A percentile compares a stretch with the other conserved stretches of the same genome.
phyloP scores from a whole-genome alignment of 2,888 invertebrate species.

The Enchytraeus crypticus region DNA sequence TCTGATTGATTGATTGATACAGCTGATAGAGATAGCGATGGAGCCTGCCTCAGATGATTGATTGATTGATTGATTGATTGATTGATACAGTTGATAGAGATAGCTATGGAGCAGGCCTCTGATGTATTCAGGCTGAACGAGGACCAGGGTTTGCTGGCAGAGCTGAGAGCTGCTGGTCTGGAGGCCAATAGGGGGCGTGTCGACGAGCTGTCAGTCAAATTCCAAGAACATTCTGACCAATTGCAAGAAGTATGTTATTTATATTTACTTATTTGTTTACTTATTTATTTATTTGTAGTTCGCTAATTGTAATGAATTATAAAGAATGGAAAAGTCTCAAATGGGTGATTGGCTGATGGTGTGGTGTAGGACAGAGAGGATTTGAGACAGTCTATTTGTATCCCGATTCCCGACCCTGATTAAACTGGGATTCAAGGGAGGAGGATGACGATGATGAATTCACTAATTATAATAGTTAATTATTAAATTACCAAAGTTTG shows the following conservation, averaged over 20 bases:
- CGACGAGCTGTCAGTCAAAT: slow-evolving; percentile 84
- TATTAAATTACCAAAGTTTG: background rate
- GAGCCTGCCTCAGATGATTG: too few species aligned
- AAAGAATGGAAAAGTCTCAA: too few species aligned
- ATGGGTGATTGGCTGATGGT: too few species aligned
- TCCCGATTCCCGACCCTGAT: too few species aligned
- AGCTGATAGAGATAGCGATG: background rate
- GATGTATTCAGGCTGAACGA: slow-evolving; percentile 59
- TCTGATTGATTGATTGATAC: background rate
- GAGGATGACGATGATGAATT: too few species aligned
- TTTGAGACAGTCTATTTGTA: too few species aligned
- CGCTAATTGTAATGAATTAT: background rate
- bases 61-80: background rate
- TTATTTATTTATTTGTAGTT: background rate
- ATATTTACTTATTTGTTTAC: too few species aligned
- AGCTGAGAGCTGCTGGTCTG: slow-evolving; percentile 63
- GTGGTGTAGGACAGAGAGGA: too few species aligned
- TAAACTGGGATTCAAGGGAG: too few species aligned
- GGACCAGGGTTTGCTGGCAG: slow-evolving; percentile 54
- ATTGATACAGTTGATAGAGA: slow-evolving; percentile 63
- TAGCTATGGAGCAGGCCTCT: slow-evolving; percentile 72
- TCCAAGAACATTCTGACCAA: slow-evolving; percentile 95
- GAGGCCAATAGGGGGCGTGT: slow-evolving; percentile 78
- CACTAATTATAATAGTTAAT: background rate
- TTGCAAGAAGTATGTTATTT: slow-evolving; percentile 81